phyloP scores from a whole-genome alignment of 1,140 invertebrate species.

The Ceratitis capitata region DNA sequence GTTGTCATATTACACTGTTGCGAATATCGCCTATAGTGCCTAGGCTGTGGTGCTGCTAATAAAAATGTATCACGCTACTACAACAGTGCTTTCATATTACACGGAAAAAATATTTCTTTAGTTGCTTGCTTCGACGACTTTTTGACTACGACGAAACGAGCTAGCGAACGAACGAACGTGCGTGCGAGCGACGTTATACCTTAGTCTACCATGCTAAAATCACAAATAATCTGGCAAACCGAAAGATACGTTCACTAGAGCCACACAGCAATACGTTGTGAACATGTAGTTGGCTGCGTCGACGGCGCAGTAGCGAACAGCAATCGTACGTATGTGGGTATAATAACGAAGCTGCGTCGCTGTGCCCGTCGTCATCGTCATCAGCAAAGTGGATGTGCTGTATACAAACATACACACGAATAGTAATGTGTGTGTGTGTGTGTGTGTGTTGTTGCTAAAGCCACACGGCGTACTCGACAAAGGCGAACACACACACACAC shows the following conservation, averaged over 20 bases:
- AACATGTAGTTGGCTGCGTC: conserved; percentile 26
- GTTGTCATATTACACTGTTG: background rate
- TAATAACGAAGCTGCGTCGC: background rate
- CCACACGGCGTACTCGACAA: background rate
- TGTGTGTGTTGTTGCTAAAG: conserved; percentile 18
- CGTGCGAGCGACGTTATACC: conserved; percentile 34
- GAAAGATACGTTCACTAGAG: conserved; percentile 31
- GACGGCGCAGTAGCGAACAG: background rate
- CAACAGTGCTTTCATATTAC: background rate
- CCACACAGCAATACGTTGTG: background rate
- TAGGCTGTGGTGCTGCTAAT: too few species aligned
- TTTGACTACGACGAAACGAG: conserved; percentile 23
- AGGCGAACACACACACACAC: background rate
- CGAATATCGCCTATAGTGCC: background rate
- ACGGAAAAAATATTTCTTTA: background rate
- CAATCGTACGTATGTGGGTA: background rate
- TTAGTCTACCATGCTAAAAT: conserved; percentile 40
- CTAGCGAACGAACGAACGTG: conserved; percentile 24
- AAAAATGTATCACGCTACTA: background rate
- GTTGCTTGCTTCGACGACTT: conserved; percentile 8
- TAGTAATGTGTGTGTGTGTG: background rate
- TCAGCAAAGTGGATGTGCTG: background rate
- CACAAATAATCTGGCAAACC: conserved; percentile 38
- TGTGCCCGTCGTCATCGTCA: background rate
- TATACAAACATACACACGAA: too few species aligned